Evolutionary conservation across 37 sponge, comb jelly and placozoan genomes (phyloP).

Genomic region (Halichondria panicea): DNA sequence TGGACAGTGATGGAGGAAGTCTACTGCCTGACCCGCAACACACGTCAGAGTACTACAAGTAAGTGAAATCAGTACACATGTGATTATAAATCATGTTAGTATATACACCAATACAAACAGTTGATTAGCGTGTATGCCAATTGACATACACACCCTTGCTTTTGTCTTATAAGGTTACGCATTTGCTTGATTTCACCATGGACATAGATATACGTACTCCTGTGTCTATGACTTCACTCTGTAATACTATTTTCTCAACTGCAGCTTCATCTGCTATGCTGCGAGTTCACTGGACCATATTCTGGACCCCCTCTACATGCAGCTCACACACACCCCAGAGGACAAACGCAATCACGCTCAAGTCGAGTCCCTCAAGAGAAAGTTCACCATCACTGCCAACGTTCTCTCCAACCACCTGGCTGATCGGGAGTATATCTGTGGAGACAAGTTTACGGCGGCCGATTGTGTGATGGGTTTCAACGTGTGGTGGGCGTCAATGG

Average conservation of each 20-base stretch:
- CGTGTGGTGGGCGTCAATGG: slow-evolving; percentile 69
- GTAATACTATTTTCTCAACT: slow-evolving; percentile 8
- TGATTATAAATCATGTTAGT: not conserved
- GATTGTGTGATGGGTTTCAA: slow-evolving; percentile 73
- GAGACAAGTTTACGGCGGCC: slow-evolving; percentile 64
- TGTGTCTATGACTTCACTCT: too few relatives aligned
- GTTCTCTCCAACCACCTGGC: slow-evolving; percentile 48
- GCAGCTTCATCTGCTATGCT: slow-evolving; percentile 64
- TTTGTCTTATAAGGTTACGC: too few relatives aligned
- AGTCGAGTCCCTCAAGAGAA: slow-evolving; percentile 47
- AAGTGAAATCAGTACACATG: slow-evolving; percentile 1
- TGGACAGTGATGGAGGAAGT: slow-evolving; percentile 1
- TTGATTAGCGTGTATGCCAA: not conserved
- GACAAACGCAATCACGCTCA: slow-evolving; percentile 52
- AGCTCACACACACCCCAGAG: slow-evolving; percentile 68
- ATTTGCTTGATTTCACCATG: not conserved
- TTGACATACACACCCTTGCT: too few relatives aligned
- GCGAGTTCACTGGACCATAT: slow-evolving; percentile 54
- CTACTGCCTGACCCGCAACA: slow-evolving; percentile 43
- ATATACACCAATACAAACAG: not conserved
- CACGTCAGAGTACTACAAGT: slow-evolving; percentile 58
- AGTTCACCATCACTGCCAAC: slow-evolving; percentile 58
- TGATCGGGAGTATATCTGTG: slow-evolving; percentile 53
- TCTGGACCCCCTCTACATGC: slow-evolving; percentile 77
- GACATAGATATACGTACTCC: slow-evolving; percentile 44